Evolutionary conservation across 2,113 vertebrate species (phyloP), one percentile per base, ranked within the genome.

Genomic region (Crotalus helleri): DNA sequence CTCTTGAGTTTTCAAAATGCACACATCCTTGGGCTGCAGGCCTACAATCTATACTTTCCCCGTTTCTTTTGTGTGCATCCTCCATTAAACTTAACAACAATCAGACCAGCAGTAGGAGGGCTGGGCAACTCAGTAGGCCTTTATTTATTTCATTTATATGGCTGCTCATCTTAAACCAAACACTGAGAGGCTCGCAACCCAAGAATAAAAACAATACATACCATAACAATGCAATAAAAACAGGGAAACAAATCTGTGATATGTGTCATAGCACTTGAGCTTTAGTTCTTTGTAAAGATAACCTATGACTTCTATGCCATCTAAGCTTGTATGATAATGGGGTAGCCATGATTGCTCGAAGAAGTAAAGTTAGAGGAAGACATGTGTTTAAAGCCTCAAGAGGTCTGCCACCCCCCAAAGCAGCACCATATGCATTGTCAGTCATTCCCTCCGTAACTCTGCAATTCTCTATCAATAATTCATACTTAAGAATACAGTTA

Each of bases 1-100:
- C 94, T 94, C 95, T 95, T 96, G 93, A 92, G 92, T 95, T 95
- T 97, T 81, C 39, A 8, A 92, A 96, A 54, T 3, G 29, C 96
- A 95, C 58, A 53, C 89, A 93, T 95, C 39, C 61, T 53, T 88
- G 33, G 33, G 6, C 33, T 44, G 33, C 33, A 81, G 74, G 33
- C 74, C 33, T 44, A 39, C 17, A 44, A 44, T 44, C 33, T 81
- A 17, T 44, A 21, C 17, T 44, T 44, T 90, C 86, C 64, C 44
- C 86, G 1, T 29, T 12, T 64, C 15, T 46, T 90, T 51, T 61
- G 58, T 49, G 12, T 15, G 6, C 15, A 4, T 21, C 58, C 10
- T n/a, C 53, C 26, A 59, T 61, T 57, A 55, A 61, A 33, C 5
- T 2, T 39, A 29, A 29, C 89, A 90, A 15, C 46, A 61, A 17